A percentile compares a stretch with the other conserved stretches of the same genome.
phyloP scores from a whole-genome alignment of 2,888 invertebrate genomes.

The Harpagoxenus sublaevis region DNA sequence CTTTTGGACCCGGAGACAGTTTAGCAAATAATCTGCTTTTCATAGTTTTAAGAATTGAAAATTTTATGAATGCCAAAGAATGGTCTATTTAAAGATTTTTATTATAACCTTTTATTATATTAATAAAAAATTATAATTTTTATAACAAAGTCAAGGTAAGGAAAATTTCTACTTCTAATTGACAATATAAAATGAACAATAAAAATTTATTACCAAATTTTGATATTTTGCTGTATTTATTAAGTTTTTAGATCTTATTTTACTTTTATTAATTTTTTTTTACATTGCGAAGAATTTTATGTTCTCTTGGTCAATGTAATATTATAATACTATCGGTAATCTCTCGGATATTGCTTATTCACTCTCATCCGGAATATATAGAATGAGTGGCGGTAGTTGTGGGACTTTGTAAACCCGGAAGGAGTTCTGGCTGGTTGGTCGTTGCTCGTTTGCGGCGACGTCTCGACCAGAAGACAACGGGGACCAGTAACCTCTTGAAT shows the following conservation, averaged over 20 bases:
- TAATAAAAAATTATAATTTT: slow-evolving; percentile 2
- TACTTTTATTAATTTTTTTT: background rate
- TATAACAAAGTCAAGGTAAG: background rate
- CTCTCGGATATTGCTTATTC: slow-evolving; percentile 18
- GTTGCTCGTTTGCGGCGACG: slow-evolving; percentile 52
- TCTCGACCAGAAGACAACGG: slow-evolving; percentile 56
- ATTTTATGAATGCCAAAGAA: background rate
- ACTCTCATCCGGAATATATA: slow-evolving; percentile 14
- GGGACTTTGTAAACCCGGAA: slow-evolving; percentile 30
- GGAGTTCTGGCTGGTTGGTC: slow-evolving; percentile 46
- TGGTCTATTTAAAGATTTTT: background rate
- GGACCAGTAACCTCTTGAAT: slow-evolving; percentile 56
- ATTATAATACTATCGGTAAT: background rate
- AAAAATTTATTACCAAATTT: background rate
- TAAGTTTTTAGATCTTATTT: background rate
- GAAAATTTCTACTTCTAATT: background rate
- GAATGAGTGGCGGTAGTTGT: slow-evolving; percentile 28
- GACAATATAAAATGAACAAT: background rate
- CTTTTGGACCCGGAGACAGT: background rate
- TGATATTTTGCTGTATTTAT: background rate
- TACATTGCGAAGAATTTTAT: background rate
- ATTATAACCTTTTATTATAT: background rate
- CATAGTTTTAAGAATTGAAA: background rate
- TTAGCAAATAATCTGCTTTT: slow-evolving; percentile 8
- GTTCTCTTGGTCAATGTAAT: background rate